Percentiles rank a stretch among this genome's conserved stretches.
These are phyloP conservation scores for Zaprionus tsacasi DNA, from an alignment of 1,140 invertebrate species.

Conservation along the genomic window DNA sequence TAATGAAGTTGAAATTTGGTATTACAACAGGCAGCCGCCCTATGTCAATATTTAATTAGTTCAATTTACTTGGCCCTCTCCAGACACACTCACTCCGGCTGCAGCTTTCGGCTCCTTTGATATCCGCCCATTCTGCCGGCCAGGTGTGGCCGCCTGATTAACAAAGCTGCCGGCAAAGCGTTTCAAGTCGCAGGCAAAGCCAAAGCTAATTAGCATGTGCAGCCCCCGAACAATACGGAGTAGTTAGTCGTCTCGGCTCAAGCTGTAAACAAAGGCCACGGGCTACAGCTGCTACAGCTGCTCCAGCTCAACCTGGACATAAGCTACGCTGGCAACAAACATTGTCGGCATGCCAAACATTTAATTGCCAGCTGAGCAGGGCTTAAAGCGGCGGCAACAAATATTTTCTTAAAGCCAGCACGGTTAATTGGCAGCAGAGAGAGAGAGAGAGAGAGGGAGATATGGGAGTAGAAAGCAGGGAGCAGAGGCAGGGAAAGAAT, in stretches of 20 bases:
- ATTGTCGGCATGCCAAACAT: background rate
- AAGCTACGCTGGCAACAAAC: background rate
- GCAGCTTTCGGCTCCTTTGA: slow-evolving; percentile 20
- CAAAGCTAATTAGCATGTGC: slow-evolving; percentile 45
- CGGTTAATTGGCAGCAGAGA: background rate
- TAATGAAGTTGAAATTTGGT: slow-evolving; percentile 59
- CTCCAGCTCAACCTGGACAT: background rate
- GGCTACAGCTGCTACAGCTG: background rate
- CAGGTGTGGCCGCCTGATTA: slow-evolving; percentile 27
- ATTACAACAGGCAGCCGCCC: slow-evolving; percentile 10
- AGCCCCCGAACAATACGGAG: background rate
- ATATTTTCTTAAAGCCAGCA: background rate
- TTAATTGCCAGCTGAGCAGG: background rate
- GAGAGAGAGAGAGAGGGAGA: background rate
- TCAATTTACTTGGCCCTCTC: slow-evolving; percentile 54
- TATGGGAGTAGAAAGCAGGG: too few species aligned
- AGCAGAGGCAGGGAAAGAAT: too few species aligned
- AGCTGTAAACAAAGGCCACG: slow-evolving; percentile 23
- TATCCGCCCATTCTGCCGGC: background rate
- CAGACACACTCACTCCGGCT: background rate
- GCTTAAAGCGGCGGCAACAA: background rate
- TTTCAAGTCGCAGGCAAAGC: background rate
- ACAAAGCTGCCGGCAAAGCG: slow-evolving; percentile 19
- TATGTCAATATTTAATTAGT: slow-evolving; percentile 79
- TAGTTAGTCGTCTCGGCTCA: slow-evolving; percentile 13